Percentiles rank a stretch among this genome's conserved stretches.
phyloP scores from a whole-genome alignment of 2,888 invertebrate genomes.

The Drosophila merina region DNA sequence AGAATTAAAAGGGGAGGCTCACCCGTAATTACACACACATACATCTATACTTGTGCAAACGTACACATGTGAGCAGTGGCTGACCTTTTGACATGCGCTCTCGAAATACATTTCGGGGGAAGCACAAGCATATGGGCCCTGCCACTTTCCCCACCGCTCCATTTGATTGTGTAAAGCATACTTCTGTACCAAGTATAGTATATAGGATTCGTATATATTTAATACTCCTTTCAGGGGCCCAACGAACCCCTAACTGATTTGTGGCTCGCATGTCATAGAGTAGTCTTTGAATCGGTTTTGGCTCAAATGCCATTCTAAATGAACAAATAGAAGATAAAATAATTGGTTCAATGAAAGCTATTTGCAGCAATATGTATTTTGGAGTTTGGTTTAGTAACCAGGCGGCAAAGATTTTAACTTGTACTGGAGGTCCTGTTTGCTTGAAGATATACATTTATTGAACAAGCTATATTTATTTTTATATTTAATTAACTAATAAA shows the following conservation, averaged over 20 bases:
- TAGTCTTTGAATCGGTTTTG: slow-evolving; percentile 43
- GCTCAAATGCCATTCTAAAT: slow-evolving; percentile 26
- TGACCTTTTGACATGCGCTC: slow-evolving; percentile 80
- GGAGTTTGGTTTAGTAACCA: not conserved
- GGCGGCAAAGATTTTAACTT: no score
- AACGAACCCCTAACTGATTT: slow-evolving; percentile 55
- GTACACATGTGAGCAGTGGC: slow-evolving; percentile 49
- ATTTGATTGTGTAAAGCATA: slow-evolving; percentile 5
- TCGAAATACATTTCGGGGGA: slow-evolving; percentile 74
- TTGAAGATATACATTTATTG: no score
- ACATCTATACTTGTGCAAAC: slow-evolving; percentile 6
- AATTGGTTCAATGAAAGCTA: slow-evolving; percentile 22
- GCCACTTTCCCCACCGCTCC: not conserved
- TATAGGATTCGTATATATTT: not conserved
- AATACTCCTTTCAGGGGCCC: slow-evolving; percentile 22
- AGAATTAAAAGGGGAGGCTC: slow-evolving; percentile 65
- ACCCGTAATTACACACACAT: slow-evolving; percentile 65
- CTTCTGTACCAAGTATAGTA: slow-evolving; percentile 14
- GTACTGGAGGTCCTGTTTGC: no score
- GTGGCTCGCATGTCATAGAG: slow-evolving; percentile 43
- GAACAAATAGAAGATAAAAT: slow-evolving; percentile 25
- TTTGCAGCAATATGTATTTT: not conserved
- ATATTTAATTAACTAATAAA: no score
- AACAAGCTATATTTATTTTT: no score
- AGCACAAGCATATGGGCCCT: slow-evolving; percentile 53